Evolutionary conservation across 23 tunicate genomes (phyloP).

Genomic region (Clavelina lepadiformis): DNA sequence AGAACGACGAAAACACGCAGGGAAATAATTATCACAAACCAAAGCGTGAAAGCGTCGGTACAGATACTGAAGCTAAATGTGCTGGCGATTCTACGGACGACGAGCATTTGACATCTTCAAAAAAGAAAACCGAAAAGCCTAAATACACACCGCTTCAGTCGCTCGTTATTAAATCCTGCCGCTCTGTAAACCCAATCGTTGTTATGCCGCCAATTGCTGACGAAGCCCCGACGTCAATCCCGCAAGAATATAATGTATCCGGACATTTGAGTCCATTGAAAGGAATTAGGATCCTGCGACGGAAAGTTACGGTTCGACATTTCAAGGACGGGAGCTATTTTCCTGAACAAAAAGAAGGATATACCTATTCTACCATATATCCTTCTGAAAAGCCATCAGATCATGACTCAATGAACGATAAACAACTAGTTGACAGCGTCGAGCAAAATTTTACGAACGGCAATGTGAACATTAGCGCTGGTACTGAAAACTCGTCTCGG

Average conservation of each 20-base stretch:
- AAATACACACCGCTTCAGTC: conserved; percentile 36
- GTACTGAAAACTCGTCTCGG: no score
- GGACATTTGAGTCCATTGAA: conserved; percentile 48
- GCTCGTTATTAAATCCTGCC: conserved; percentile 33
- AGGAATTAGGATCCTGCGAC: conserved; percentile 37
- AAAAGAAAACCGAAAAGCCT: neutral
- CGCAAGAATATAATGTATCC: neutral
- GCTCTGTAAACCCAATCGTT: conserved; percentile 21
- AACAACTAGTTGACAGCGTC: no score
- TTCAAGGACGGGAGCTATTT: conserved; percentile 13
- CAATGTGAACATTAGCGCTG: no score
- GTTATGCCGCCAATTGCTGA: conserved; percentile 4
- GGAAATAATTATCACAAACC: no score
- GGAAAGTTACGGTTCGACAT: conserved; percentile 39
- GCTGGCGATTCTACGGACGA: neutral
- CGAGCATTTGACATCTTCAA: neutral
- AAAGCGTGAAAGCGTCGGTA: neutral
- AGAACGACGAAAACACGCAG: no score
- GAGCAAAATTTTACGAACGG: no score
- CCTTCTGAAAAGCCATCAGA: no score
- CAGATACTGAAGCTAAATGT: no score
- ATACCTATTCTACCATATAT: no score
- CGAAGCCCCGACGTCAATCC: neutral
- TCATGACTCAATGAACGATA: no score
- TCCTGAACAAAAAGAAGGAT: conserved; percentile 6